A percentile compares a stretch with the other conserved stretches of the same genome.
phyloP scores from a whole-genome alignment of 2,797 vertebrate genomes.

The Momotus momota region DNA sequence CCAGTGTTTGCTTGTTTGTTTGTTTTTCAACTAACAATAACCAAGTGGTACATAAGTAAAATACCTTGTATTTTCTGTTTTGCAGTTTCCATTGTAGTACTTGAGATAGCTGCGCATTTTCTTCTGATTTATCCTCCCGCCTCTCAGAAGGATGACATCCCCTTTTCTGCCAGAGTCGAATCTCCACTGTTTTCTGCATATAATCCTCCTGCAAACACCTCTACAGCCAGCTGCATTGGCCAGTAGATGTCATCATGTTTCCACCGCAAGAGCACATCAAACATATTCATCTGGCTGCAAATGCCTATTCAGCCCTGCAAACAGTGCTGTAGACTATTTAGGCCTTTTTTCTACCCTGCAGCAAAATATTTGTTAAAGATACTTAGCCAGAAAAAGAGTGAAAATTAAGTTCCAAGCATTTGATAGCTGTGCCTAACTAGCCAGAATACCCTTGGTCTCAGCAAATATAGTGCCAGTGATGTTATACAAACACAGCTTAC shows the following conservation, averaged over 20 bases:
- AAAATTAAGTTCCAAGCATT: constrained; percentile 57
- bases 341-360: constrained; percentile 28
- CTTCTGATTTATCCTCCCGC: not conserved
- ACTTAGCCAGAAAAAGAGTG: constrained; percentile 23
- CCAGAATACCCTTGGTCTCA: constrained; percentile 29
- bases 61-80: not conserved
- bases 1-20: not conserved
- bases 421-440: constrained; percentile 52
- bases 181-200: not conserved
- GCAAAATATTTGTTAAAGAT: constrained; percentile 52
- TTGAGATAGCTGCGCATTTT: not conserved
- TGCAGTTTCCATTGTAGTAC: not conserved
- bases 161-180: fast-evolving
- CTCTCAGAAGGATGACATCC: not conserved
- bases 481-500: constrained; percentile 62
- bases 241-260: constrained; percentile 78
- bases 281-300: constrained; percentile 58
- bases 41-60: not conserved
- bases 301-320: constrained; percentile 7
- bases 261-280: not conserved
- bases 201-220: not conserved
- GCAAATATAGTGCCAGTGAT: constrained; percentile 9
- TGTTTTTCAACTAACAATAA: constrained; percentile 6
- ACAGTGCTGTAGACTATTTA: constrained; percentile 53
- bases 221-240: not conserved